Evolutionary conservation across 1,140 invertebrate genomes (phyloP).

Genomic region (Yoshiicerus persimilis): DNA sequence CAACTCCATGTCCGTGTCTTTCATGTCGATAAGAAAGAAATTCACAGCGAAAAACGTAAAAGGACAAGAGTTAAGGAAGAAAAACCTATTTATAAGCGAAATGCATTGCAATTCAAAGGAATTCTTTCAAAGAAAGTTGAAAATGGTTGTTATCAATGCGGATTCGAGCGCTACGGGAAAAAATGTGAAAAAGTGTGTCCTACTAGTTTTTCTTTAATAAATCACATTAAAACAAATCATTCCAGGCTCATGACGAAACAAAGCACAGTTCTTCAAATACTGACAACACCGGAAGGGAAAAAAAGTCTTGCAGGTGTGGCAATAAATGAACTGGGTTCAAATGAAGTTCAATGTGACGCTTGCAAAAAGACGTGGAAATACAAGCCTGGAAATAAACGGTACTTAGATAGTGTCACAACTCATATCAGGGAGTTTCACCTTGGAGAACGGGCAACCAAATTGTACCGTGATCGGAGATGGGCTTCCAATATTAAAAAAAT

Average conservation of each 20-base stretch:
- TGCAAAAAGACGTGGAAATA: neutral
- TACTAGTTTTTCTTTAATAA: neutral
- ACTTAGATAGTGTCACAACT: neutral
- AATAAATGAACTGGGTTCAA: neutral
- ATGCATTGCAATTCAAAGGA: neutral
- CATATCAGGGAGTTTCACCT: neutral
- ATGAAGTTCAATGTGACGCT: neutral
- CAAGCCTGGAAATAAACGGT: neutral
- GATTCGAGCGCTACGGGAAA: neutral
- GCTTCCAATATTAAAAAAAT: neutral
- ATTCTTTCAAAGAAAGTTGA: neutral
- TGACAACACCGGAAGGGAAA: neutral
- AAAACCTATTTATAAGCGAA: neutral
- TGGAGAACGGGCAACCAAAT: neutral
- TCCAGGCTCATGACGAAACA: no score
- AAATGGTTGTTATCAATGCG: neutral
- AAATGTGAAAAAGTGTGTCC: neutral
- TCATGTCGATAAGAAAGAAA: neutral
- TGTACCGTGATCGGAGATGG: neutral
- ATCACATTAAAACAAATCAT: neutral
- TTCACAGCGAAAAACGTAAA: no score
- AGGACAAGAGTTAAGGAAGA: no score
- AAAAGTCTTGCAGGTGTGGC: neutral
- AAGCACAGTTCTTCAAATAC: neutral
- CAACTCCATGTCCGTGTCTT: no score